phyloP scores from a whole-genome alignment of 2,113 vertebrate genomes.

The Zosterops borbonicus region DNA sequence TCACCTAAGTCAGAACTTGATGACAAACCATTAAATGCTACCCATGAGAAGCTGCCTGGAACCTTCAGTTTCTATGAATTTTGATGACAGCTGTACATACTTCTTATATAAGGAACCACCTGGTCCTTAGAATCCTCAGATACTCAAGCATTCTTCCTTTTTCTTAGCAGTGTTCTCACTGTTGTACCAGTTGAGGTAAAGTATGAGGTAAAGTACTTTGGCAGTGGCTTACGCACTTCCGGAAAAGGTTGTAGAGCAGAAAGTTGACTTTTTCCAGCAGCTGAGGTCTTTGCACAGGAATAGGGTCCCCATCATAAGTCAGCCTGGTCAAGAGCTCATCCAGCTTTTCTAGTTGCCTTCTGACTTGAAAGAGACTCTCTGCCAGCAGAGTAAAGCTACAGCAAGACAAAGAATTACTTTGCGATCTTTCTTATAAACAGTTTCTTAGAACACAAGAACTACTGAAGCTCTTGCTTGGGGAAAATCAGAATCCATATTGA shows the following conservation, averaged over 20 bases:
- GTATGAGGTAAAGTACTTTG: too few relatives aligned
- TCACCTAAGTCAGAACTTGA: neutral
- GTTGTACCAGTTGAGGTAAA: neutral
- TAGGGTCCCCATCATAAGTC: constrained; percentile 92
- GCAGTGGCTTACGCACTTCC: constrained; percentile 79
- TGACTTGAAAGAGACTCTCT: constrained; percentile 96
- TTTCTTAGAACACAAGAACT: neutral
- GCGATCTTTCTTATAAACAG: fast-evolving
- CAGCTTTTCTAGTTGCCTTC: constrained; percentile 92
- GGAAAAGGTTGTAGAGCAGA: constrained; percentile 90
- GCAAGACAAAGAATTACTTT: neutral
- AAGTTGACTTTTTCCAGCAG: constrained; percentile 89
- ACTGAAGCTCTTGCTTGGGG: neutral
- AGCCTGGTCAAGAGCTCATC: constrained; percentile 90
- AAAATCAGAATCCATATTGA: neutral
- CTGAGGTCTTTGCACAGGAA: constrained; percentile 86
- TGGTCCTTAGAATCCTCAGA: neutral
- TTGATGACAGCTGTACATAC: neutral
- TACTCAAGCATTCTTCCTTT: neutral
- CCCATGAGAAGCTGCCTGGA: neutral
- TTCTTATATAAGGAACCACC: neutral
- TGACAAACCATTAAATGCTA: neutral
- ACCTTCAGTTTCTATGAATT: neutral
- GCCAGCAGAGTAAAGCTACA: constrained; percentile 88
- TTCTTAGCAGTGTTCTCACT: neutral